Percentiles rank a stretch among this genome's conserved stretches.
phyloP scores from a whole-genome alignment of 1,140 invertebrate species.

The Ostrea edulis region DNA sequence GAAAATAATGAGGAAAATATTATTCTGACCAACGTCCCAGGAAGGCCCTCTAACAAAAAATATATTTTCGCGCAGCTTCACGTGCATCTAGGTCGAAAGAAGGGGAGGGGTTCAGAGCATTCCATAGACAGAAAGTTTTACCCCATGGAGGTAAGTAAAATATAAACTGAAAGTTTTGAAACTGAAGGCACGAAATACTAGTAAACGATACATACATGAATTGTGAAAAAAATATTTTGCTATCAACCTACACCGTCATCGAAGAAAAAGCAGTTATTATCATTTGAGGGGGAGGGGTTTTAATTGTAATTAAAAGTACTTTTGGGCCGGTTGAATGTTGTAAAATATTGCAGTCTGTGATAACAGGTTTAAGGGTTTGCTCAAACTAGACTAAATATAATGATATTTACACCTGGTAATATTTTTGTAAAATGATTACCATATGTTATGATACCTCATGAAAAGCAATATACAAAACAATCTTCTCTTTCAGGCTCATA shows the following conservation, averaged over 20 bases:
- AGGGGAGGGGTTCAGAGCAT: conserved; percentile 21
- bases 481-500: neutral
- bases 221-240: neutral
- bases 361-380: no score
- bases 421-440: no score
- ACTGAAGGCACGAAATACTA: no score
- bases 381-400: no score
- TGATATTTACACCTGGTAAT: no score
- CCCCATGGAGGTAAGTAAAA: conserved; percentile 11
- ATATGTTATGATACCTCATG: no score
- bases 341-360: no score
- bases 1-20: neutral
- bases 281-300: no score
- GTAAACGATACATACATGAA: no score
- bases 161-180: no score
- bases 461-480: neutral
- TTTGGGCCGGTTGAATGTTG: neutral
- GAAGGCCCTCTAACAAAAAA: neutral
- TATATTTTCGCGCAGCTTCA: conserved; percentile 34
- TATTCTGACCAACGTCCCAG: neutral
- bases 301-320: neutral
- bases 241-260: neutral
- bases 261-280: no score
- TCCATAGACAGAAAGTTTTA: conserved; percentile 16
- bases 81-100: neutral